phyloP scores from a whole-genome alignment of 2,113 vertebrate genomes.

The Athene cunicularia region DNA sequence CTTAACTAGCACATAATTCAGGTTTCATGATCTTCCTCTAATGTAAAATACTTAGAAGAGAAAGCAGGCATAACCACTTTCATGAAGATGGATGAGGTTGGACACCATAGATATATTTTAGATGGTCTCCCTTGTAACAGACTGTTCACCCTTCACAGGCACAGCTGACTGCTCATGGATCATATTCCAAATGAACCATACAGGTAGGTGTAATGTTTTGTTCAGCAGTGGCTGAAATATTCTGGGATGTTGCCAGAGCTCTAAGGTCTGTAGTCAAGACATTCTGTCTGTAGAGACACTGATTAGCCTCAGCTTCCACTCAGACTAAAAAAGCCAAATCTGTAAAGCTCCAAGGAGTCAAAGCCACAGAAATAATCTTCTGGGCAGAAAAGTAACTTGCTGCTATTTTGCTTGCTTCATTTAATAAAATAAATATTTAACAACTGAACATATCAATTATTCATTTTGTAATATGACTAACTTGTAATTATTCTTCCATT shows the following conservation, averaged over 20 bases:
- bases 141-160: background rate
- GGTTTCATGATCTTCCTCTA: background rate
- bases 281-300: background rate
- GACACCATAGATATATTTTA: background rate
- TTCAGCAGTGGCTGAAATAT: constrained; percentile 8
- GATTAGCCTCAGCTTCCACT: constrained; percentile 2
- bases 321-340: background rate
- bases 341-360: constrained; percentile 15
- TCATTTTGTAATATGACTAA: constrained; percentile 27
- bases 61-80: background rate
- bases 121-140: background rate
- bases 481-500: constrained; percentile 20
- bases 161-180: background rate
- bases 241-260: constrained; percentile 30
- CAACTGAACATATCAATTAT: constrained; percentile 40
- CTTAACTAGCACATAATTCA: background rate
- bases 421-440: constrained; percentile 69
- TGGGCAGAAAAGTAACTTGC: background rate
- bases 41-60: background rate
- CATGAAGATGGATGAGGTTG: background rate
- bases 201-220: constrained; percentile 27
- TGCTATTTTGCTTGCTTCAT: background rate
- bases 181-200: constrained; percentile 33
- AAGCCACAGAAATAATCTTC: constrained; percentile 9
- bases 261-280: no score